phyloP scores from a whole-genome alignment of 92 coral and sea anemone species.

The Actinostola sp. region DNA sequence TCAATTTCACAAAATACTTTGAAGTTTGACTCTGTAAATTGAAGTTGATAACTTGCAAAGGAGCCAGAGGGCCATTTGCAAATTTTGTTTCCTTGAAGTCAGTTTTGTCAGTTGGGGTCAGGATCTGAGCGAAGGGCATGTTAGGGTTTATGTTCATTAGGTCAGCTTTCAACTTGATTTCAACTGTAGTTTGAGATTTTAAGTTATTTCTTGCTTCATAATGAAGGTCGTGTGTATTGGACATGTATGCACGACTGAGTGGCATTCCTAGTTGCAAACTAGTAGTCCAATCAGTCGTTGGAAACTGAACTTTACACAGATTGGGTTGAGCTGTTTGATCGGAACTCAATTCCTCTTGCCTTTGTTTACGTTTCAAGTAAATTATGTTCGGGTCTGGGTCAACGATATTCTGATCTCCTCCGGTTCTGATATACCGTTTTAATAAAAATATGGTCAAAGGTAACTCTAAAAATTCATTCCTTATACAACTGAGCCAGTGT shows the following conservation, averaged over 20 bases:
- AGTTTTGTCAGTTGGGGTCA: slow-evolving; percentile 6
- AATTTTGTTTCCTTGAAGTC: slow-evolving; percentile 33
- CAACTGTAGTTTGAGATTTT: slow-evolving; percentile 23
- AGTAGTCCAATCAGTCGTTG: no score
- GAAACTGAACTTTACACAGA: no score
- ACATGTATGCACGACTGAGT: no score
- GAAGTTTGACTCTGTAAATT: slow-evolving; percentile 47
- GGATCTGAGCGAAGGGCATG: slow-evolving; percentile 50
- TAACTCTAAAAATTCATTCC: no score
- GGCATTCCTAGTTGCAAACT: no score
- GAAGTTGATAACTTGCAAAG: slow-evolving; percentile 49
- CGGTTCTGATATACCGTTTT: slow-evolving; percentile 3
- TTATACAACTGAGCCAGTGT: no score
- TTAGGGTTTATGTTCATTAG: slow-evolving; percentile 34
- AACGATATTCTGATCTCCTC: slow-evolving; percentile 1
- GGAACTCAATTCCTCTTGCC: no score
- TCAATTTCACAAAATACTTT: slow-evolving; percentile 31
- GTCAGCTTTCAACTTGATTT: slow-evolving; percentile 25
- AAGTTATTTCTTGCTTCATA: slow-evolving; percentile 50
- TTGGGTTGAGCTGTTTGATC: no score
- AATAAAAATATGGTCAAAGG: no score
- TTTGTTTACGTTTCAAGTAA: no score
- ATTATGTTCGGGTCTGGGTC: slow-evolving; percentile 16
- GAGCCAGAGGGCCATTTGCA: slow-evolving; percentile 34
- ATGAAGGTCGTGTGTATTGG: no score